These are phyloP conservation scores for Bovichtus diacanthus DNA, from an alignment of 2,797 vertebrate species.

Conservation along the genomic window DNA sequence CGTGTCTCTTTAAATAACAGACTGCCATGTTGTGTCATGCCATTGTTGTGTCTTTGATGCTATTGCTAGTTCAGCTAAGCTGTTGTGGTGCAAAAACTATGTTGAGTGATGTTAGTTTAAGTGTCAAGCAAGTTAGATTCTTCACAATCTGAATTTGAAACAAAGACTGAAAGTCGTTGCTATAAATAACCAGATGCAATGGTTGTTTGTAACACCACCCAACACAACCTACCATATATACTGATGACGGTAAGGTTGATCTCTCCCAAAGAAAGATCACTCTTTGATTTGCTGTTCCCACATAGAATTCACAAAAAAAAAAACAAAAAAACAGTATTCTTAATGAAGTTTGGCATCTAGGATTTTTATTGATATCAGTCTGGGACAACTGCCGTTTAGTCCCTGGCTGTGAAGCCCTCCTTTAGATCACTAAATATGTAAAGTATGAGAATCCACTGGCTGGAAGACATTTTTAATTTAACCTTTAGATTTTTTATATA, in stretches of 20 bases:
- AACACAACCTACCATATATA: neutral
- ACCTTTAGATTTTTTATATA: too few species aligned
- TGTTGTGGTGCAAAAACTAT: neutral
- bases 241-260: neutral
- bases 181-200: neutral
- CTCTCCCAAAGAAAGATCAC: neutral
- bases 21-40: neutral
- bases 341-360: neutral
- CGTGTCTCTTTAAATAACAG: constrained; percentile 19
- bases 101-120: neutral
- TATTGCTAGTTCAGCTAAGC: constrained; percentile 23
- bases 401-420: neutral
- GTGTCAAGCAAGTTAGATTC: neutral
- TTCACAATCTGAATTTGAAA: neutral
- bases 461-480: too few species aligned
- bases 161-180: neutral
- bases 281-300: neutral
- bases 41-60: constrained; percentile 1
- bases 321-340: neutral
- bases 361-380: neutral
- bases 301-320: neutral
- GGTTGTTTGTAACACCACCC: neutral
- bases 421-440: too few species aligned
- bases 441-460: too few species aligned
- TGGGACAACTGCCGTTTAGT: neutral